phyloP scores from a whole-genome alignment of 2,797 vertebrate species.

The Acridotheres tristis region DNA sequence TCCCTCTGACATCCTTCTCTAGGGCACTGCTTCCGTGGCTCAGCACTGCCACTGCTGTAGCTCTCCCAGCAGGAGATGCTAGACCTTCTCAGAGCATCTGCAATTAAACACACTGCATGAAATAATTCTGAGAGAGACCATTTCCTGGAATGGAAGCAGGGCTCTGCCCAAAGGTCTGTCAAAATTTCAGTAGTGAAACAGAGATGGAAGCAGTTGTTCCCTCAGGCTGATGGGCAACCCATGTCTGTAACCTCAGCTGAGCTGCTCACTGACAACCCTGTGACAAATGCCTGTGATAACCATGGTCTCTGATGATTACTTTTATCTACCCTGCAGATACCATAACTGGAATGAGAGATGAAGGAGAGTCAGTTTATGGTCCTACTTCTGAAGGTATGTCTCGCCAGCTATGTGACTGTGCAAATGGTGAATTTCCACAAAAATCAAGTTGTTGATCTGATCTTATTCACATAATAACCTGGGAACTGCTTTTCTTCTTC shows the following conservation, averaged over 20 bases:
- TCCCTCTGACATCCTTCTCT: not conserved
- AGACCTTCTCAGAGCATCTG: not conserved
- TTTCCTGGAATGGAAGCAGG: not conserved
- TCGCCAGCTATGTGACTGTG: not conserved
- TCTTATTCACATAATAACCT: not conserved
- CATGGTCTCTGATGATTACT: not conserved
- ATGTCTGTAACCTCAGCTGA: not conserved
- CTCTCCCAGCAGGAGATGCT: not conserved
- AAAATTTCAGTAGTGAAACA: not conserved
- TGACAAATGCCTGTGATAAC: not conserved
- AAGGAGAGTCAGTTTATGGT: constrained; percentile 88
- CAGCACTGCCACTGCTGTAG: rapidly evolving
- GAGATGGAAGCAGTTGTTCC: not conserved
- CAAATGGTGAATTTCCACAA: not conserved
- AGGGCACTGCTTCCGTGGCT: not conserved
- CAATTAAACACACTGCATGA: rapidly evolving
- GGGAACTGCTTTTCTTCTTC: not conserved
- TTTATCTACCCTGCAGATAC: constrained; percentile 79
- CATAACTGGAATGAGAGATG: constrained; percentile 78
- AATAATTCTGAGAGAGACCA: rapidly evolving
- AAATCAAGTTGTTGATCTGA: not conserved
- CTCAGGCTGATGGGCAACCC: not conserved
- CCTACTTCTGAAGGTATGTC: constrained; percentile 86
- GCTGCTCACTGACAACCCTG: not conserved
- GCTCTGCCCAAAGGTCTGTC: not conserved